Percentiles rank a stretch among this genome's conserved stretches.
phyloP scores from a whole-genome alignment of 35 echinoderm and acorn worm species.

The Holothuria glaberrima region DNA sequence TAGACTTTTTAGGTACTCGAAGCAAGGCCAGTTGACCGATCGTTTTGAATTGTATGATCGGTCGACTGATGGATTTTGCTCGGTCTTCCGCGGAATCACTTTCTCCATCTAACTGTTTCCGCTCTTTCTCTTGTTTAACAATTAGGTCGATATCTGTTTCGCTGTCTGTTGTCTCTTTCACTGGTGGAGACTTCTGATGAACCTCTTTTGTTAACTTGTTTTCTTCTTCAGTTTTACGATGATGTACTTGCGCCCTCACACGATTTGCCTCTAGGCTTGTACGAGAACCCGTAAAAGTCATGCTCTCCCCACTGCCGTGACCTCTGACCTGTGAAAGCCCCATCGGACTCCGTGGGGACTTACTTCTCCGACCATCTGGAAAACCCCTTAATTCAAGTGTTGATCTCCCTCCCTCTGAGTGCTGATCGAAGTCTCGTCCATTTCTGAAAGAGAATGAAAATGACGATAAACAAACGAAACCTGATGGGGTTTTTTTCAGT shows the following conservation, averaged over 20 bases:
- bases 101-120: constrained; percentile 20
- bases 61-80: constrained; percentile 1
- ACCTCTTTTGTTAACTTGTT: constrained; percentile 8
- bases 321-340: constrained; percentile 25
- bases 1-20: constrained; percentile 21
- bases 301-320: constrained; percentile 46
- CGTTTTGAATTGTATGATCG: constrained; percentile 64
- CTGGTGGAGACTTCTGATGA: constrained; percentile 12
- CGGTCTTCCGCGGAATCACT: neutral
- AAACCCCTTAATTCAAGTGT: constrained; percentile 36
- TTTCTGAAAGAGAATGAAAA: constrained; percentile 3
- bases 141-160: constrained; percentile 59
- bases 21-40: constrained; percentile 55
- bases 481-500: no score
- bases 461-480: no score
- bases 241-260: constrained; percentile 35
- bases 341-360: constrained; percentile 18
- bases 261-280: constrained; percentile 18
- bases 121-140: constrained; percentile 41
- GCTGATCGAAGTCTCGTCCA: neutral
- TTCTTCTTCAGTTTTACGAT: neutral
- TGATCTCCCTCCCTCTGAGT: neutral
- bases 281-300: constrained; percentile 7
- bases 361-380: constrained; percentile 53
- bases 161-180: constrained; percentile 37